Evolutionary conservation across 1,140 invertebrate genomes (phyloP).

Genomic region (Yoshiicerus persimilis): DNA sequence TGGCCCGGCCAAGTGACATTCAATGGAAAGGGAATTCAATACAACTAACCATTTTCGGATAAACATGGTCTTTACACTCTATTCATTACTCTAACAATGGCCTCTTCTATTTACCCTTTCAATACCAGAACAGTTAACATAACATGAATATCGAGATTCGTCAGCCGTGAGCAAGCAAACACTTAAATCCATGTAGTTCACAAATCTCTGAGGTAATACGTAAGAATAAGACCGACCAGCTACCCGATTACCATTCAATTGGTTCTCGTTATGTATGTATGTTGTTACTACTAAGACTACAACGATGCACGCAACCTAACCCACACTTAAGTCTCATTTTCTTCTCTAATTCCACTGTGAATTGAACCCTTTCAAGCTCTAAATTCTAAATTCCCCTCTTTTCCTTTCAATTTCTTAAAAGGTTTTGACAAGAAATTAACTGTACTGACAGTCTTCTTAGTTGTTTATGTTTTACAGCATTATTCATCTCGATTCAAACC

Average conservation of each 20-base stretch:
- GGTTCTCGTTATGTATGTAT: no score
- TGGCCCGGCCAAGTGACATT: background rate
- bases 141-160: background rate
- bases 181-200: background rate
- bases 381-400: background rate
- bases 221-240: no score
- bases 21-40: background rate
- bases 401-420: background rate
- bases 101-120: background rate
- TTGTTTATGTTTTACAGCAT: no score
- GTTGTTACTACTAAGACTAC: no score
- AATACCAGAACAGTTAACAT: background rate
- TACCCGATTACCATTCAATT: no score
- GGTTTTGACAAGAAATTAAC: background rate
- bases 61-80: constrained; percentile 25
- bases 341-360: background rate
- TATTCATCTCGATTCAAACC: background rate
- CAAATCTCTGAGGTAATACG: no score
- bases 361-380: background rate
- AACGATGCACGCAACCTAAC: background rate
- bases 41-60: constrained; percentile 23
- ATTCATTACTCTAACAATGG: constrained; percentile 3
- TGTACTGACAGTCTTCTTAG: background rate
- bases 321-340: background rate
- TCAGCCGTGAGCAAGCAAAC: background rate